These are phyloP conservation scores for Mesitornis unicolor DNA, from an alignment of 2,113 vertebrate genomes.

Conservation along the genomic window DNA sequence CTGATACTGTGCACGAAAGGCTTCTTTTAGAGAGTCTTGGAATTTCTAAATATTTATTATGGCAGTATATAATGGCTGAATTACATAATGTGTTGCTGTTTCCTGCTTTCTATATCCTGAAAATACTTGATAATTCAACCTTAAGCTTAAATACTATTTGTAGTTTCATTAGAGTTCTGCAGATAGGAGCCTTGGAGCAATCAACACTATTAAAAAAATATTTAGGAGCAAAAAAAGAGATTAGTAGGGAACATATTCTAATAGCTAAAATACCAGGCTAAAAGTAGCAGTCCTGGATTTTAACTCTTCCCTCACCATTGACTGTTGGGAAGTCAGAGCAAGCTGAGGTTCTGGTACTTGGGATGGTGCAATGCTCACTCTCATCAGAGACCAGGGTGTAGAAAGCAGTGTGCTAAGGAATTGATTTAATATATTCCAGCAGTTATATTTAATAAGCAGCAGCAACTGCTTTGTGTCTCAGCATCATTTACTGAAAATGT, in stretches of 20 bases:
- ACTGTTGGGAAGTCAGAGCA: background rate
- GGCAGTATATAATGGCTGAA: conserved; percentile 66
- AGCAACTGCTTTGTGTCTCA: background rate
- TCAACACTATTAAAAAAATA: conserved; percentile 29
- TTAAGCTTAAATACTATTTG: conserved; percentile 30
- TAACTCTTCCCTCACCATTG: background rate
- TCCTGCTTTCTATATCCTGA: conserved; percentile 67
- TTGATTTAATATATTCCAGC: background rate
- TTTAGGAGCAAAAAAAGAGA: conserved; percentile 14
- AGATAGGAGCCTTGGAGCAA: conserved; percentile 38
- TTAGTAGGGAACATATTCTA: background rate
- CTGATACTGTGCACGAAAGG: conserved; percentile 66
- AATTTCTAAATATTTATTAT: conserved; percentile 78
- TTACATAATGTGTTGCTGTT: conserved; percentile 69
- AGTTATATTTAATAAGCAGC: background rate
- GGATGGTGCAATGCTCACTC: background rate
- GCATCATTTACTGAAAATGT: background rate
- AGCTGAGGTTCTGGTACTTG: background rate
- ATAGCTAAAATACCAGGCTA: background rate
- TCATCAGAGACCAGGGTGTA: conserved; percentile 1
- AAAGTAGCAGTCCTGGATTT: background rate
- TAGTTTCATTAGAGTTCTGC: conserved; percentile 25
- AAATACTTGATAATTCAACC: conserved; percentile 62
- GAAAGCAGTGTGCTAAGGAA: background rate
- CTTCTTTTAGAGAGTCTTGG: conserved; percentile 65